Evolutionary conservation across 37 sponge, comb jelly and placozoan species (phyloP), one percentile per base, ranked within the genome.

Genomic region (Oopsacas minuta): DNA sequence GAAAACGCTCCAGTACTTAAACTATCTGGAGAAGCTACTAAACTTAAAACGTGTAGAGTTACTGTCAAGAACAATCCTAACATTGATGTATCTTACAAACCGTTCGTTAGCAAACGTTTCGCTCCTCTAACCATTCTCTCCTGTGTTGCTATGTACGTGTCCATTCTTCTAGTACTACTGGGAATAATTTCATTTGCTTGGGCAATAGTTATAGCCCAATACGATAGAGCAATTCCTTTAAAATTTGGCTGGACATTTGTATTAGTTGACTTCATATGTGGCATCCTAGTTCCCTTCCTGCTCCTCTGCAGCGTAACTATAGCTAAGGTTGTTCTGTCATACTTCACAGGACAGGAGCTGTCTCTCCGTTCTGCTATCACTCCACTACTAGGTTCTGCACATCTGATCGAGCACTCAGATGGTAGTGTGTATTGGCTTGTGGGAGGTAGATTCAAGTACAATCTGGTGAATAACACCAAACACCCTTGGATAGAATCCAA

Each of bases 401-500:
- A 12, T 3, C 75, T 61, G 32, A 32, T 61, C 75, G 1, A 25
- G 30, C 75, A 61, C 75, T 3, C 30, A 34, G 75, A 12, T 34
- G 75, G 75, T 25, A 12, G 17, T 5, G 75, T 32, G 75, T 61
- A 61, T 34, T 61, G 75, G 75, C 75, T 61, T 25, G 30, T 61
- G 30, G 75, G 75, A 61, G 32, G 75, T 34, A 61, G 75, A 34
- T 61, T 61, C 75, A 61, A n/a, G 75, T 61, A 61, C 75, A 34
- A 61, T 3, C 30, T 61, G 17, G 7, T 3, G 20, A 12, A 46
- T 46, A 5, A 3, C 28, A 3, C 75, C 5, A 10, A 34, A 61
- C 75, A 61, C 30, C 75, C 75, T 12, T 61, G 75, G 75, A 61
- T 61, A 61, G 75, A 61, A 34, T 25, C 28, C 1, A 25, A 61